Percentiles rank a stretch among this genome's conserved stretches.
Evolutionary conservation across 1,140 invertebrate genomes (phyloP).

Genomic region (Drosophila santomea): DNA sequence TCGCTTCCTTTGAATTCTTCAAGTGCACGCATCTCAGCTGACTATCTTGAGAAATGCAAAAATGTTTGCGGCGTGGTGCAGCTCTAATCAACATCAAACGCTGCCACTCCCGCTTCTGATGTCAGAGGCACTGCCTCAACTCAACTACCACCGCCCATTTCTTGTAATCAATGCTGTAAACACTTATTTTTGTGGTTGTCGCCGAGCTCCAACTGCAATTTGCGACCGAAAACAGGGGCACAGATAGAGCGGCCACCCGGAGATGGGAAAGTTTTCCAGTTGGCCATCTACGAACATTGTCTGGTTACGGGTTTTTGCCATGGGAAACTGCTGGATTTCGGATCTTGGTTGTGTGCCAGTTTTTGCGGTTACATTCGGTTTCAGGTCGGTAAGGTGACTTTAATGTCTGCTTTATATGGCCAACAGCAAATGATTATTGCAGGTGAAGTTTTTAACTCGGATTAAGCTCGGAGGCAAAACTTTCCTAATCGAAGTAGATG

Average conservation of each 20-base stretch:
- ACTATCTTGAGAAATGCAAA: conserved; percentile 71
- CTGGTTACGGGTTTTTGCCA: conserved; percentile 41
- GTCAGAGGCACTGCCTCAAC: conserved; percentile 19
- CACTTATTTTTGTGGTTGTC: conserved; percentile 82
- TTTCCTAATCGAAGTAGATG: conserved; percentile 45
- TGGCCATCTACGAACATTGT: conserved; percentile 33
- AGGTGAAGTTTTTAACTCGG: conserved; percentile 38
- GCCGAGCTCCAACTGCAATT: conserved; percentile 43
- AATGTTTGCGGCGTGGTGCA: conserved; percentile 52
- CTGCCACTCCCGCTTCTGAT: conserved; percentile 23
- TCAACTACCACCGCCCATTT: conserved; percentile 39
- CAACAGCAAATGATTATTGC: conserved; percentile 60
- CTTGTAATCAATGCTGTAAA: conserved; percentile 83
- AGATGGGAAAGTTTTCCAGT: conserved; percentile 27
- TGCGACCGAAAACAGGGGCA: conserved; percentile 36
- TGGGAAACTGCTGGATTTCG: conserved; percentile 13
- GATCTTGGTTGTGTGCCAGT: conserved; percentile 29
- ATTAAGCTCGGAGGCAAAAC: conserved; percentile 38
- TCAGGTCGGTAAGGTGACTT: conserved; percentile 34
- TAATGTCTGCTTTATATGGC: conserved; percentile 61
- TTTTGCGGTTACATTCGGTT: conserved; percentile 36
- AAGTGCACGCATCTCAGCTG: conserved; percentile 1
- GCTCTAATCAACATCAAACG: conserved; percentile 71
- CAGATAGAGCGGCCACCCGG: neutral
- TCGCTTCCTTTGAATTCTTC: neutral